These are phyloP conservation scores for Eubasilissa regina DNA, from an alignment of 1,140 invertebrate species.

Conservation along the genomic window DNA sequence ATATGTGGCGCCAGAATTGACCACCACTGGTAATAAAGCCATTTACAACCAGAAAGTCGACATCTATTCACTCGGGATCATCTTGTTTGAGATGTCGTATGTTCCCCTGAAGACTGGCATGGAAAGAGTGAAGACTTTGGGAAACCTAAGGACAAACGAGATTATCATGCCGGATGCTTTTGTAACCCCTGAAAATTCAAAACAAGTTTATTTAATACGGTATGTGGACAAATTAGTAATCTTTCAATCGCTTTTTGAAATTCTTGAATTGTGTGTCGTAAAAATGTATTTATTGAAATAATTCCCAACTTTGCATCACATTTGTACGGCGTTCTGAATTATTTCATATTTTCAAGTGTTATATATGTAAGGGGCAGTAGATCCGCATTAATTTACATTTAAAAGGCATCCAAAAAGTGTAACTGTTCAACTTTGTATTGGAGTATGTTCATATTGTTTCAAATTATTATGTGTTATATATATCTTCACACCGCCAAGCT, in stretches of 20 bases:
- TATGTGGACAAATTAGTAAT: slow-evolving; percentile 23
- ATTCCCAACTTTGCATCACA: too few relatives aligned
- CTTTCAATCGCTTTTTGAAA: not conserved
- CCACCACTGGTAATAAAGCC: slow-evolving; percentile 77
- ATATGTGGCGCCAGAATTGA: slow-evolving; percentile 94
- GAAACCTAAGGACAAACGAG: slow-evolving; percentile 77
- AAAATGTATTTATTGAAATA: too few relatives aligned
- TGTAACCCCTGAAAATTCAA: slow-evolving; percentile 58
- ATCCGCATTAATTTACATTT: too few relatives aligned
- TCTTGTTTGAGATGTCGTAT: slow-evolving; percentile 96
- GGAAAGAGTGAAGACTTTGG: slow-evolving; percentile 88
- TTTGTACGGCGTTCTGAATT: too few relatives aligned
- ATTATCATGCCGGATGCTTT: slow-evolving; percentile 76
- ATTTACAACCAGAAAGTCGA: slow-evolving; percentile 96
- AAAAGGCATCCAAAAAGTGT: too few relatives aligned
- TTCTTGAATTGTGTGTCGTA: too few relatives aligned
- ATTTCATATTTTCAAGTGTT: too few relatives aligned
- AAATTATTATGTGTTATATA: too few relatives aligned
- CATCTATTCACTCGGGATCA: slow-evolving; percentile 91
- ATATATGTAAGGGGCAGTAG: not conserved
- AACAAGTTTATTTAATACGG: slow-evolving; percentile 61
- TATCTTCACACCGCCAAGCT: too few relatives aligned
- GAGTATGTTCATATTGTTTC: too few relatives aligned
- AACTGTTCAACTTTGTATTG: too few relatives aligned
- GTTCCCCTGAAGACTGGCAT: slow-evolving; percentile 86